phyloP scores from a whole-genome alignment of 1,140 invertebrate genomes.

The Meloidogyne floridensis region DNA sequence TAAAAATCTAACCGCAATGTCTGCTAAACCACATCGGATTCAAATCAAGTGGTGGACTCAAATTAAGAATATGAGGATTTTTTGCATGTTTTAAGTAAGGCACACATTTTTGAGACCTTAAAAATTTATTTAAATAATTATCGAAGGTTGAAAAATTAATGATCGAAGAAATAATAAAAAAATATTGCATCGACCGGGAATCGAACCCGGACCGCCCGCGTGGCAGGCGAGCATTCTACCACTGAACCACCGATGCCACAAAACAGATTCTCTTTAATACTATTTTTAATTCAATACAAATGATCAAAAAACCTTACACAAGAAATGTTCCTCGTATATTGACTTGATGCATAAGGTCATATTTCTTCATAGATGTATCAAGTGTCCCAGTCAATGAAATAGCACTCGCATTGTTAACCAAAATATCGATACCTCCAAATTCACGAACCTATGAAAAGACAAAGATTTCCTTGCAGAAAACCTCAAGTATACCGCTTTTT shows the following conservation, averaged over 20 bases:
- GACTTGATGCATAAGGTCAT: slow-evolving; percentile 88
- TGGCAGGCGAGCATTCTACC: slow-evolving; percentile 90
- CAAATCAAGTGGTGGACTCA: slow-evolving; percentile 90
- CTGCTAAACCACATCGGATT: slow-evolving; percentile 85
- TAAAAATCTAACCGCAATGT: slow-evolving; percentile 72
- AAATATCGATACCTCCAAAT: slow-evolving; percentile 64
- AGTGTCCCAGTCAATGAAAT: slow-evolving; percentile 84
- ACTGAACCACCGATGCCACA: slow-evolving; percentile 76
- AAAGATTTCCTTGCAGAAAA: slow-evolving; percentile 71
- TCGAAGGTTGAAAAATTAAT: background rate
- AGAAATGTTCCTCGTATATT: slow-evolving; percentile 89
- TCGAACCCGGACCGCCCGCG: slow-evolving; percentile 69
- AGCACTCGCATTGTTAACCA: slow-evolving; percentile 77
- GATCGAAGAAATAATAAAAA: background rate
- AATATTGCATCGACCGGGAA: slow-evolving; percentile 35
- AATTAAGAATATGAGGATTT: slow-evolving; percentile 92
- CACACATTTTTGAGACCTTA: slow-evolving; percentile 85
- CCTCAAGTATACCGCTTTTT: slow-evolving; percentile 85
- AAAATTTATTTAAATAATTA: background rate
- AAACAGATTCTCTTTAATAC: background rate
- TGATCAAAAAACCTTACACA: slow-evolving; percentile 71
- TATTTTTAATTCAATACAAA: background rate
- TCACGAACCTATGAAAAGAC: background rate
- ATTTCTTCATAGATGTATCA: slow-evolving; percentile 88
- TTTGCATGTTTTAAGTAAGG: slow-evolving; percentile 84